Base-by-base conservation (phyloP, 2,797 vertebrate species). In the Chaetophractus vellerosus region DNA sequence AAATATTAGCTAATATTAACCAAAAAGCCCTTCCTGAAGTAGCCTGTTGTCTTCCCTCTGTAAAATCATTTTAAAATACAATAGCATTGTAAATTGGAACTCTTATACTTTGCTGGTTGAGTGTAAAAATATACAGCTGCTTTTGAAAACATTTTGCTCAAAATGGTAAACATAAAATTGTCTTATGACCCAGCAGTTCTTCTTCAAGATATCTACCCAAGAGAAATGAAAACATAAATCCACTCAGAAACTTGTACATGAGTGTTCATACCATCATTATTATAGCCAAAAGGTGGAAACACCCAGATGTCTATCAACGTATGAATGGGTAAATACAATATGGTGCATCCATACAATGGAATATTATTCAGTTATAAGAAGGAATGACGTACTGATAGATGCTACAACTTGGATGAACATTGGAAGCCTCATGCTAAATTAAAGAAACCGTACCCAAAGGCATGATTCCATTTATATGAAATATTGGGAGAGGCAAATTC, bases 401-500 rank as follows among this genome's bases (percentile, higher is more conserved):
- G 12, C n/a, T 80, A 18, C 1, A 57, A 36, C 5, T 15, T 84
- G 14, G 6, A 21, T 82, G 57, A 89, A 66, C 57, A 41, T 74
- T 84, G 38, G 90, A 92, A 94, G 63, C 21, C 59, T 68, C 21
- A 23, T 72, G 15, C 55, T 87, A n/a, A 90, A 45, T 92, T 28
- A 94, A 86, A 71, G 45, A 89, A 81, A 24, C 59, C 48, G 69
- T 66, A 63, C 9, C 66, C n/a, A 87, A 91, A 92, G 41, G 8
- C 83, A 80, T 90, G 59, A 45, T 79, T 94, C 79, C 5, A 12
- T 89, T 88, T 78, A 63, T 79, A 69, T 64, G 36, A 93, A 88
- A 72, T 61, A 79, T 57, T n/a, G 21, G 55, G 74, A 89, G 83
- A 63, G 36, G 14, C 38, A 82, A 83, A 75, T 78, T 18, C 31